Evolutionary conservation across 2,888 invertebrate species (phyloP).

Genomic region (Melanchra persicariae): DNA sequence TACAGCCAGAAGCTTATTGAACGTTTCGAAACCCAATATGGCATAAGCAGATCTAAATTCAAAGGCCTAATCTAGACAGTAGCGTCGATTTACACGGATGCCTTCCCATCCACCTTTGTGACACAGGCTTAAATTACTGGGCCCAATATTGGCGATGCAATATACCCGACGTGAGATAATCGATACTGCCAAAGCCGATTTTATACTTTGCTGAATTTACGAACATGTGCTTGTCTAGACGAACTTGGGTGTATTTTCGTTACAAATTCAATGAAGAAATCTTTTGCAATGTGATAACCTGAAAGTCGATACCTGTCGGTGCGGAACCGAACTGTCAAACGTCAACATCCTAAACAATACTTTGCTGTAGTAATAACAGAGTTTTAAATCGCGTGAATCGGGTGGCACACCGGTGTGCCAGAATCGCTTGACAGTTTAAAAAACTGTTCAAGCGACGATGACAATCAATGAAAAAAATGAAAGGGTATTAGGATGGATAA

Average conservation of each 20-base stretch:
- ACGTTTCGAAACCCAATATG: constrained; percentile 4
- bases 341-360: too few relatives aligned
- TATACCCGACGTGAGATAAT: background rate
- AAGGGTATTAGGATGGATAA: background rate
- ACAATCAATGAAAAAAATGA: too few relatives aligned
- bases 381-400: too few relatives aligned
- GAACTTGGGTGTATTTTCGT: background rate
- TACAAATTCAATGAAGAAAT: too few relatives aligned
- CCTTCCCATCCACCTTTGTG: constrained; percentile 21
- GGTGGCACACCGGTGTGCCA: too few relatives aligned
- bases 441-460: too few relatives aligned
- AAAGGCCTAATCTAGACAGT: constrained; percentile 34
- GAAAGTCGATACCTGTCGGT: too few relatives aligned
- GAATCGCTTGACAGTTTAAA: too few relatives aligned
- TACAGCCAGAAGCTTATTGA: background rate
- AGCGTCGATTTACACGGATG: constrained; percentile 11
- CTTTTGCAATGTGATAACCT: too few relatives aligned
- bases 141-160: constrained; percentile 1
- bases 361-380: too few relatives aligned
- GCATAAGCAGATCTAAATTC: constrained; percentile 2
- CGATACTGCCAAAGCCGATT: background rate
- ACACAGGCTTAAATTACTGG: constrained; percentile 34
- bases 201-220: background rate
- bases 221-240: too few relatives aligned
- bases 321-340: too few relatives aligned